Evolutionary conservation across 2,888 invertebrate species (phyloP), one percentile per base, ranked within the genome.

Genomic region (Agrotis segetum): DNA sequence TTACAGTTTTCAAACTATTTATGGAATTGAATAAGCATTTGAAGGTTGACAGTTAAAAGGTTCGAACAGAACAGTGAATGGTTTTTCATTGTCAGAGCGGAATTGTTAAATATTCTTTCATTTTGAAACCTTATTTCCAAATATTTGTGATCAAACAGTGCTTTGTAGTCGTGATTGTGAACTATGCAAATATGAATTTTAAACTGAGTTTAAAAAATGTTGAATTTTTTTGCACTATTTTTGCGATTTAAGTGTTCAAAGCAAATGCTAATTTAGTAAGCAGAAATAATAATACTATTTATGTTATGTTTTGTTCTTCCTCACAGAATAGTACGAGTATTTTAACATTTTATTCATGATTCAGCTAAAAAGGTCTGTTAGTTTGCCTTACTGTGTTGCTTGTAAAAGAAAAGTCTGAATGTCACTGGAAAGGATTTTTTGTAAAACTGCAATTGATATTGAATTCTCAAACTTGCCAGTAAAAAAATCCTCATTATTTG

Each of bases 1-100:
- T 77, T 74, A 83, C 81, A 83, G 85, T 84, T 88, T 89, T 88
- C 77, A 79, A 83, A 86, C 89, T 89, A 85, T 89, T 89, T 90
- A 89, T 85, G 90, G 87, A 84, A 83, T 85, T 86, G 83, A 89
- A 89, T 87, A 85, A 82, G 77, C 59, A 66, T 76, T 79, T 81
- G 88, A 90, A 91, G 89, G 88, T 84, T 87, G 83, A 64, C 58
- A 74, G 83, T 77, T 73, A 85, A 85, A 87, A 79, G 83, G 83
- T 77, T 55, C 67, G 81, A 70, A 77, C 66, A 69, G 71, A 70
- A 77, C 67, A 69, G 72, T 85, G 77, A 85, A 88, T 82, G 81
- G 83, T 80, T 79, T 84, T 85, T 78, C 79, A 81, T 78, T 81
- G 75, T 79, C 74, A 74, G 72, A 67, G 64, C 50, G 63, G 55